phyloP scores from a whole-genome alignment of 2,113 vertebrate species.

The Sitta europaea region DNA sequence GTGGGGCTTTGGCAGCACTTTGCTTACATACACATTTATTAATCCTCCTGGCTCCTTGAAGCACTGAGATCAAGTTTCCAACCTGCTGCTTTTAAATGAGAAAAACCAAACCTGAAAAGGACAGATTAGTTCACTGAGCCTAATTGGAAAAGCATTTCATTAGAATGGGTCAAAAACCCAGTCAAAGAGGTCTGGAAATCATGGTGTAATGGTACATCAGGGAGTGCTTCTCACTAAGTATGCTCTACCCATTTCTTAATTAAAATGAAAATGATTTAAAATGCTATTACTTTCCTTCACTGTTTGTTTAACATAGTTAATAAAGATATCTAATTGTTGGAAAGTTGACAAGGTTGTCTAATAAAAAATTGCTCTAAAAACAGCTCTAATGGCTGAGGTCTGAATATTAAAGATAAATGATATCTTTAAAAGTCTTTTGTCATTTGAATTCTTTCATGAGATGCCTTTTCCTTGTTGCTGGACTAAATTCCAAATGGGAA shows the following conservation, averaged over 20 bases:
- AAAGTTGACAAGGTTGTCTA: background rate
- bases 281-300: conserved; percentile 32
- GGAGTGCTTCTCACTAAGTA: conserved; percentile 64
- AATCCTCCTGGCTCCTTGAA: conserved; percentile 55
- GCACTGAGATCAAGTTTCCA: conserved; percentile 48
- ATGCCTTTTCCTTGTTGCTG: background rate
- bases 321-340: conserved; percentile 22
- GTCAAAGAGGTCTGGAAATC: conserved; percentile 49
- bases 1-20: conserved; percentile 31
- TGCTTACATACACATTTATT: conserved; percentile 32
- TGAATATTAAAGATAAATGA: background rate
- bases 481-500: background rate
- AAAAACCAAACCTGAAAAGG: conserved; percentile 52
- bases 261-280: conserved; percentile 69
- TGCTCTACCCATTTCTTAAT: conserved; percentile 50
- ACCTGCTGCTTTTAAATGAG: conserved; percentile 38
- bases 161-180: conserved; percentile 67
- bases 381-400: background rate
- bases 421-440: background rate
- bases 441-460: background rate
- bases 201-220: conserved; percentile 40
- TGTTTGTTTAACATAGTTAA: conserved; percentile 24
- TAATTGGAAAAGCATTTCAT: conserved; percentile 71
- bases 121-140: conserved; percentile 57
- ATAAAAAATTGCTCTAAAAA: background rate